Evolutionary conservation across 2,113 vertebrate species (phyloP), one percentile per base, ranked within the genome.

Genomic region (Neodon shergylaensis): DNA sequence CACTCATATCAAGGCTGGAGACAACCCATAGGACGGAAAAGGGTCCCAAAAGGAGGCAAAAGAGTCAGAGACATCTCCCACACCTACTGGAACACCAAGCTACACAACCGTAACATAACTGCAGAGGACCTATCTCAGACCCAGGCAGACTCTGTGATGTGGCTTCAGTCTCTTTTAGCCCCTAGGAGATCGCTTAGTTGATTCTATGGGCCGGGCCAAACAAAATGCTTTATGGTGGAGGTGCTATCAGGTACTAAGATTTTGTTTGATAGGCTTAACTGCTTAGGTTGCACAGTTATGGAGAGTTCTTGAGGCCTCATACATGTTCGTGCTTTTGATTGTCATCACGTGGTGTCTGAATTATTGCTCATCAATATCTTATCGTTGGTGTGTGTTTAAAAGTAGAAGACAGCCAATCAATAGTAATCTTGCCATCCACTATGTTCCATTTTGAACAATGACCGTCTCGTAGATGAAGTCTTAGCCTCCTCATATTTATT

Each of bases 401-500:
- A 36, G 58, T 28, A 58, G 47, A 83, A 94, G 54, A 36, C 65
- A 17, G n/a, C 11, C 21, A 58, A 36, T 58, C 10, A 49, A 42
- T 70, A 7, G 58, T 58, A 58, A 58, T 58, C 19, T 58, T 58
- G 58, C 58, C 16, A 58, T 36, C 65, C 10, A 42, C n/a, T 63
- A 7, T 0, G 24, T 47, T 88, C 33, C 76, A 54, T 44, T 87
- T 79, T 63, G 42, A 91, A 74, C 33, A 63, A 83, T n/a, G 83
- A 28, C 68, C 85, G 14, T 81, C 65, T 68, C 81, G 39, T 9
- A 44, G 44, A 94, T 63, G 58, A 78, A 70, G 31, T 16, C 42
- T 95, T 95, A 68, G 68, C 92, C 44, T 95, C 63, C 65, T 92
- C 31, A 7, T 72, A 11, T 86, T 97, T 91, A 88, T 70, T 66